Evolutionary conservation across 1,140 invertebrate genomes (phyloP).

Genomic region (Drosophila biarmipes): DNA sequence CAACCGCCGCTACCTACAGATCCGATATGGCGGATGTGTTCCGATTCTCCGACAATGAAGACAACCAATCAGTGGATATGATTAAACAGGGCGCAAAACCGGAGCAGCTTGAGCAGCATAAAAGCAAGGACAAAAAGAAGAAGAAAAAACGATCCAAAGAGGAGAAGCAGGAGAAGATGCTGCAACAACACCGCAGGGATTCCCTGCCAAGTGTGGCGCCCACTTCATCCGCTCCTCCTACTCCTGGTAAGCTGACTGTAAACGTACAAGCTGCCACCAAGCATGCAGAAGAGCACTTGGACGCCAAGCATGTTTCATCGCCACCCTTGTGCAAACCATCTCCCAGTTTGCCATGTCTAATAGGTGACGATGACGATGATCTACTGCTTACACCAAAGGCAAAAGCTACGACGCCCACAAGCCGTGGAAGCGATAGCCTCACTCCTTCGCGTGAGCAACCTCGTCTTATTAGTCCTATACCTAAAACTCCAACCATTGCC

Average conservation of each 20-base stretch:
- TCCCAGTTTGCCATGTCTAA: constrained; percentile 76
- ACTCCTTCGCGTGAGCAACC: constrained; percentile 85
- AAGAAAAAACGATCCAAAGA: constrained; percentile 93
- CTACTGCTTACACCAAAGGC: constrained; percentile 10
- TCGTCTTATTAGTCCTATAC: constrained; percentile 86
- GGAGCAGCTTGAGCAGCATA: constrained; percentile 73
- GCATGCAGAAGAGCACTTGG: constrained; percentile 58
- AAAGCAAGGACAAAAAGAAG: constrained; percentile 91
- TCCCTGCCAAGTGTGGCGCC: constrained; percentile 85
- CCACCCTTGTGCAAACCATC: constrained; percentile 80
- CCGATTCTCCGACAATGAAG: constrained; percentile 85
- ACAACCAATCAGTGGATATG: constrained; percentile 69
- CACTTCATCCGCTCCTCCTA: constrained; percentile 8
- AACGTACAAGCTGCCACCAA: constrained; percentile 75
- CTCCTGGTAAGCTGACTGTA: constrained; percentile 65
- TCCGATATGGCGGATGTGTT: constrained; percentile 84
- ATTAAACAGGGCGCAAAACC: constrained; percentile 27
- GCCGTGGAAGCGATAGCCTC: constrained; percentile 63
- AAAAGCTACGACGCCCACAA: constrained; percentile 19
- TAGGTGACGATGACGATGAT: constrained; percentile 78
- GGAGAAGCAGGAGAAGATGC: constrained; percentile 89
- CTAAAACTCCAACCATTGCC: constrained; percentile 85
- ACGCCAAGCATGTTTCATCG: constrained; percentile 30
- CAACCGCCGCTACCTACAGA: constrained; percentile 76
- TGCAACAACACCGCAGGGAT: constrained; percentile 80